Evolutionary conservation across 2,113 vertebrate species (phyloP), one percentile per base, ranked within the genome.

Genomic region (Hassar affinis): DNA sequence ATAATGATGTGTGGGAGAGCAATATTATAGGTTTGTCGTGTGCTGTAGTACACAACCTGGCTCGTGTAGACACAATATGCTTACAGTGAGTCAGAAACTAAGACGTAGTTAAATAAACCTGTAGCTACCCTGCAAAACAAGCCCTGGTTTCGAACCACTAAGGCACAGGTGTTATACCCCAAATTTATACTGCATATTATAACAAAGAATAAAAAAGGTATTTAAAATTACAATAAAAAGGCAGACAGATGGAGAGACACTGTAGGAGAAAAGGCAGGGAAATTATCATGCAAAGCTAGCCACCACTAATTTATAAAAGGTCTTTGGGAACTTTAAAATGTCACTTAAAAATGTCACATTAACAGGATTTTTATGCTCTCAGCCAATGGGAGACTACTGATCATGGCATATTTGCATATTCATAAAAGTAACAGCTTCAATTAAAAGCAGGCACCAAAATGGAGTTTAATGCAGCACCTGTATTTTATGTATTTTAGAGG

Each of bases 361-460:
- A 79, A 27, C 57, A 47, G 52, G 12, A 45, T 59, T 76, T 78
- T 59, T n/a, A 79, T 79, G 74, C 33, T 45, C n/a, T 79, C 38
- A 47, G 56, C 77, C 56, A 42, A 61, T 61, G 25, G 25, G 38
- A 42, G 77, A 79, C 22, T 42, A 61, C 22, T 61, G 38, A 61
- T 79, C 77, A 79, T 79, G 56, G n/a, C 56, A 79, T 79, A 79
- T 61, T 79, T 79, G 25, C 56, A 79, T 79, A 79, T 59, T n/a
- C 30, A 42, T 78, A 38, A 56, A 78, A 38, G 35, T 59, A 78
- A 59, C 42, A 12, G 30, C 52, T 78, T 78, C 12, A n/a, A 15
- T 78, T 78, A 59, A 59, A 52, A 59, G 54, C 52, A 42, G 2
- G 25, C 20, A 25, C 4, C 22, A n/a, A 42, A 78, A 56, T 14